Evolutionary conservation across 2,888 invertebrate genomes (phyloP).

Genomic region (Hydraecia micacea): DNA sequence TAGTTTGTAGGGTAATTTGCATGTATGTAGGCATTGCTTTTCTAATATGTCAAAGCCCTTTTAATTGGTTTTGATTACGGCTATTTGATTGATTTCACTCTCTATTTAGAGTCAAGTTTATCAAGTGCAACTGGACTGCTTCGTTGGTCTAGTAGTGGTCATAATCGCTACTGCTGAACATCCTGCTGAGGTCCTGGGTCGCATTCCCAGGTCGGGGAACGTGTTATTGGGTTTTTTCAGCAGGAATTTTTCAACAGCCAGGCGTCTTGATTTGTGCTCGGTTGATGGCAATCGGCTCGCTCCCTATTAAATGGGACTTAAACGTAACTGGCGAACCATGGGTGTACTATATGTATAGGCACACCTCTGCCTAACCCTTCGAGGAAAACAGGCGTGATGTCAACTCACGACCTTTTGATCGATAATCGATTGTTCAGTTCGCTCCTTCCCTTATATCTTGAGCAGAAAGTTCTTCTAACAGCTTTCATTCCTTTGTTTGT

Average conservation of each 20-base stretch:
- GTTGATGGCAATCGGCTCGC: neutral
- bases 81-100: neutral
- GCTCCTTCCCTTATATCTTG: neutral
- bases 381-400: neutral
- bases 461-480: constrained; percentile 5
- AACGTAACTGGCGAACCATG: neutral
- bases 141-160: neutral
- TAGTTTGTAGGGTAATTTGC: constrained; percentile 33
- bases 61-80: constrained; percentile 1
- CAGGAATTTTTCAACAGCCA: neutral
- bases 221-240: too few species aligned
- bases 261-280: neutral
- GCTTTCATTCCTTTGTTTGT: constrained; percentile 3
- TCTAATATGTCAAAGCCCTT: constrained; percentile 20
- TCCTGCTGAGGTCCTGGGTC: neutral
- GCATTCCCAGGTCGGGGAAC: too few species aligned
- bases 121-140: neutral
- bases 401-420: neutral
- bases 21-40: constrained; percentile 31
- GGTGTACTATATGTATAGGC: neutral
- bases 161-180: neutral
- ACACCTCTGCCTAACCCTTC: neutral
- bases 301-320: neutral
- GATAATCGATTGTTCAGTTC: neutral
- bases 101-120: constrained; percentile 2